Base-by-base conservation (phyloP, 2,888 invertebrate genomes). In the Sisyra nigra region DNA sequence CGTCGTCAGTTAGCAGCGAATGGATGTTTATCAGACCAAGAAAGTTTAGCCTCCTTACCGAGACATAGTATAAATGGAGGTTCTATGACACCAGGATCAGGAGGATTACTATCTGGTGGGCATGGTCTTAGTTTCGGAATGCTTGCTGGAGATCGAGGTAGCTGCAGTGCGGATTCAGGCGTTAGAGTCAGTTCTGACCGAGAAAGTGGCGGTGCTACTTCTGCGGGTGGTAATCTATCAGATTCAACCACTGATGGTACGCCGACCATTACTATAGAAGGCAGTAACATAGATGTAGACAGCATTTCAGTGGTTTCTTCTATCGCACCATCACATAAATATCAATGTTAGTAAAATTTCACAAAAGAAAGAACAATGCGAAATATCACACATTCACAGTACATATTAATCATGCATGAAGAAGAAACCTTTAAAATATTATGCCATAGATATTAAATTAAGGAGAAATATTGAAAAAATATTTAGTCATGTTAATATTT, bases 161-260 rank as follows among this genome's bases (percentile, higher is more conserved):
- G 85, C 54, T 85, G 85, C 65, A 85, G 85, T 54, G 86, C 86
- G 10, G 88, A 88, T 60, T 86, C 86, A 17, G 87, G 86, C 4
- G 80, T 87, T 13, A 71, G 87, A 54, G 79, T 83, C 57, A 84
- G 82, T 61, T 86, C 86, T 53, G 88, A 88, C 58, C 65, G 80
- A 29, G 80, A 81, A 54, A 80, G 79, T 52, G 79, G 80, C 13
- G 82, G 82, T 10, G 84, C 84, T 3, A 84, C 85, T 40, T 83
- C 82, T 47, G 81, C 83, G 52, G 83, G 86, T 24, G 81, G 82
- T n/a, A 82, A 82, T 61, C 65, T 83, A 37, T 81, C 80, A 0
- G 83, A 83, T 60, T 82, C 82, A 4, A 82, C 82, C 11, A 81
- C 80, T 11, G 82, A 82, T 55, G 82, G 82, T 55, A 69, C 68